A percentile compares a stretch with the other conserved stretches of the same genome.
Evolutionary conservation across 1,140 invertebrate species (phyloP).

Genomic region (Eupeodes corollae): DNA sequence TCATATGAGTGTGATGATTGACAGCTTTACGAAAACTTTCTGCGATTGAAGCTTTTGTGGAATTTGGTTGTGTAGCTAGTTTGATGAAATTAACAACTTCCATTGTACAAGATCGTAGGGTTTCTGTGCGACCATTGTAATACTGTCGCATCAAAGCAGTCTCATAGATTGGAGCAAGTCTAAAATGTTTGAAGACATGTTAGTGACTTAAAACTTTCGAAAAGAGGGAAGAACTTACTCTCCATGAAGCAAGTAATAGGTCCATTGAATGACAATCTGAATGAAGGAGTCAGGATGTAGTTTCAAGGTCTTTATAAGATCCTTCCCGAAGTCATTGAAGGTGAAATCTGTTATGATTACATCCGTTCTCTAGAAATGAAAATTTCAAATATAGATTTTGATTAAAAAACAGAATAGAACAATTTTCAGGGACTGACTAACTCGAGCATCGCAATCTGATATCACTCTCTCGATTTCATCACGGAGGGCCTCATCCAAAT

Average conservation of each 20-base stretch:
- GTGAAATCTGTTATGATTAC: constrained; percentile 29
- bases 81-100: constrained; percentile 36
- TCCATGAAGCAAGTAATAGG: constrained; percentile 44
- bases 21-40: constrained; percentile 33
- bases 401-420: neutral
- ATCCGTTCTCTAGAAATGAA: constrained; percentile 34
- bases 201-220: neutral
- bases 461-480: constrained; percentile 24
- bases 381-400: neutral
- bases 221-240: constrained; percentile 20
- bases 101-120: constrained; percentile 39
- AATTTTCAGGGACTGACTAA: neutral
- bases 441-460: constrained; percentile 20
- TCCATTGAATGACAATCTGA: constrained; percentile 52
- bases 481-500: constrained; percentile 21
- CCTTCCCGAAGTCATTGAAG: constrained; percentile 45
- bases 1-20: constrained; percentile 31
- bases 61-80: constrained; percentile 25
- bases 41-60: constrained; percentile 16
- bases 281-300: constrained; percentile 52
- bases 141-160: constrained; percentile 44
- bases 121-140: constrained; percentile 43
- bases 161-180: constrained; percentile 43
- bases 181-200: constrained; percentile 9
- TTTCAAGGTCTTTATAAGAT: constrained; percentile 38